Conservation (phyloP, 2,888 invertebrate species). For the Tryphoninae sp. region DNA sequence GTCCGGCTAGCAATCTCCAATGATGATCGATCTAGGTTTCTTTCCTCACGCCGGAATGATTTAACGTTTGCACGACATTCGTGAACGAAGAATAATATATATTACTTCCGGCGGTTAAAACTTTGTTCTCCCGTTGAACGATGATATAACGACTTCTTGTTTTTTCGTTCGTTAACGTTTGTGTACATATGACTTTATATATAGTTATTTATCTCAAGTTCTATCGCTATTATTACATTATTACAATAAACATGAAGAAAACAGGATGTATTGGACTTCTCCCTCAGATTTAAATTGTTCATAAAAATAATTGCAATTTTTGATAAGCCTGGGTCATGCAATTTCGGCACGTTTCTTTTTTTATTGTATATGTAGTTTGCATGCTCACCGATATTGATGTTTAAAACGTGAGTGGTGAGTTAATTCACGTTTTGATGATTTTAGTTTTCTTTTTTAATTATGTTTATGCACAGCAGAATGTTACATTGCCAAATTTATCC, state of each 20-base stretch:
- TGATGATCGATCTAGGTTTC: conserved; percentile 35
- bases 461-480: too few species aligned
- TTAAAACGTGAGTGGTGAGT: too few species aligned
- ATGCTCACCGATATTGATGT: neutral
- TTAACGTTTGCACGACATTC: conserved; percentile 7
- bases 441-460: too few species aligned
- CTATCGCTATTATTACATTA: conserved; percentile 63
- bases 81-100: conserved; percentile 1
- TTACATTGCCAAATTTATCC: too few species aligned
- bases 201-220: conserved; percentile 68
- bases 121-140: conserved; percentile 22
- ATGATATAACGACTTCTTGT: conserved; percentile 62
- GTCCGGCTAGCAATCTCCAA: conserved; percentile 53
- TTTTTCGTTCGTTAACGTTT: conserved; percentile 64
- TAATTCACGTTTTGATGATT: too few species aligned
- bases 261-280: conserved; percentile 68
- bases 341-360: conserved; percentile 61
- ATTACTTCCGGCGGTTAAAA: conserved; percentile 19
- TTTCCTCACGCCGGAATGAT: neutral
- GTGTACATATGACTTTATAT: conserved; percentile 69
- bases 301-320: conserved; percentile 74
- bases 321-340: conserved; percentile 72
- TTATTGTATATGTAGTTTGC: neutral
- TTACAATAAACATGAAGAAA: conserved; percentile 64
- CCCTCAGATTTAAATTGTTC: conserved; percentile 69